These are phyloP conservation scores for Malurus melanocephalus DNA, from an alignment of 2,113 vertebrate genomes.

Conservation along the genomic window DNA sequence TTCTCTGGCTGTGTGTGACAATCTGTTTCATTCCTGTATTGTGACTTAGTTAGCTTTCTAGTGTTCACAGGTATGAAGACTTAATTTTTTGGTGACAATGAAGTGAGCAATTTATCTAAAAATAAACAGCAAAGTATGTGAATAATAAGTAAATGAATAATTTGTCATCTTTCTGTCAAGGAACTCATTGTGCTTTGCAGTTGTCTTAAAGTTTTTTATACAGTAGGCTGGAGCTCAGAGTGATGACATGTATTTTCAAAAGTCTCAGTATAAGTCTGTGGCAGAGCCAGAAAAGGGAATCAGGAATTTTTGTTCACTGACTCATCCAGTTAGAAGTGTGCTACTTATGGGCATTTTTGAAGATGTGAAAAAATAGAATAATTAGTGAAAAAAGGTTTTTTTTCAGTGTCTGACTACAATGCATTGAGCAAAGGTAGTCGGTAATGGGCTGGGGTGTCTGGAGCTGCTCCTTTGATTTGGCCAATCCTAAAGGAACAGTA, in stretches of 20 bases:
- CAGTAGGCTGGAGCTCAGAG: neutral
- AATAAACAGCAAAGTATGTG: neutral
- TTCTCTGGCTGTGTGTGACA: neutral
- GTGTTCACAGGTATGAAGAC: neutral
- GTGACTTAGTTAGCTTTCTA: neutral
- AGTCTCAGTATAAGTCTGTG: neutral
- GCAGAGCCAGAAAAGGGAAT: neutral
- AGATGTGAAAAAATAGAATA: neutral
- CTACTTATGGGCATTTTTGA: neutral
- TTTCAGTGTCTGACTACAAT: neutral
- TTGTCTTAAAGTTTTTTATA: neutral
- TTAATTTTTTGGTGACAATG: neutral
- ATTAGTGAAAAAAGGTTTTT: neutral
- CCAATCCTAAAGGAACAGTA: neutral
- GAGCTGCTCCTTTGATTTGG: neutral
- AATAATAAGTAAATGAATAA: constrained; percentile 30
- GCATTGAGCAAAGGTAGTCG: neutral
- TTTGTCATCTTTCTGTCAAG: neutral
- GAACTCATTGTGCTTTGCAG: neutral
- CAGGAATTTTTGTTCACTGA: neutral
- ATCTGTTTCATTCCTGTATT: neutral
- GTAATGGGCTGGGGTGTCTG: neutral
- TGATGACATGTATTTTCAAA: neutral
- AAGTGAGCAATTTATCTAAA: constrained; percentile 16
- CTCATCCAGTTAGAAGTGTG: neutral